phyloP scores from a whole-genome alignment of 2,113 vertebrate species.

The Mormyrus iriodes region DNA sequence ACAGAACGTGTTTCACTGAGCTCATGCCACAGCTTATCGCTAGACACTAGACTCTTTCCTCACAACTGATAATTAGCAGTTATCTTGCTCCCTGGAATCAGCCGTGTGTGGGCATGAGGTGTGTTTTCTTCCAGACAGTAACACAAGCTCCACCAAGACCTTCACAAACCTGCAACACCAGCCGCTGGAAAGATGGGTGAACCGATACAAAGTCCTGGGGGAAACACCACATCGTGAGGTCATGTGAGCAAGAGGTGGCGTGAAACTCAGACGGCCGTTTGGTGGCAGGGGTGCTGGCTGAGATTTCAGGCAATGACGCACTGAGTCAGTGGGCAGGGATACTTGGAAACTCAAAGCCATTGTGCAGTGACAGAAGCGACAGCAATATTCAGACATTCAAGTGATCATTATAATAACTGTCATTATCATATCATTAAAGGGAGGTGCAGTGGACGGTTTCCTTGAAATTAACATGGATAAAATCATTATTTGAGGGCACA shows the following conservation, averaged over 20 bases:
- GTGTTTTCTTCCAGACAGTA: constrained; percentile 26
- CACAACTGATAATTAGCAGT: not conserved
- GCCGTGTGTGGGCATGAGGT: not conserved
- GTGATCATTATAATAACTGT: not conserved
- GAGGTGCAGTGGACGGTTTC: not conserved
- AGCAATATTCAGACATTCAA: not conserved
- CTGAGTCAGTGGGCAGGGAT: not conserved
- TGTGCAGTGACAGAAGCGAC: not conserved
- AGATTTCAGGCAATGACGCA: not conserved
- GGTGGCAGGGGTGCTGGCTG: not conserved
- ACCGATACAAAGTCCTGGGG: constrained; percentile 70
- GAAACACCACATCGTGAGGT: constrained; percentile 16
- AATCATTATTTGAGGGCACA: not conserved
- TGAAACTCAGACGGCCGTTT: not conserved
- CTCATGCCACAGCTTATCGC: not conserved
- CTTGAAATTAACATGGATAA: constrained; percentile 2
- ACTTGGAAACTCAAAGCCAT: not conserved
- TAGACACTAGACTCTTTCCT: not conserved
- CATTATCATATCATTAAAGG: not conserved
- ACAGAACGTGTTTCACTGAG: not conserved
- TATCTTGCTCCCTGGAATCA: not conserved
- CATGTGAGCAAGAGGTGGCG: not conserved
- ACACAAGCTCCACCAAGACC: constrained; percentile 16
- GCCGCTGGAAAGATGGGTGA: constrained; percentile 53
- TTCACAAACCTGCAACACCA: constrained; percentile 71